Conservation (phyloP, 2,888 invertebrate genomes). For the Lordiphosa andalusiaca region DNA sequence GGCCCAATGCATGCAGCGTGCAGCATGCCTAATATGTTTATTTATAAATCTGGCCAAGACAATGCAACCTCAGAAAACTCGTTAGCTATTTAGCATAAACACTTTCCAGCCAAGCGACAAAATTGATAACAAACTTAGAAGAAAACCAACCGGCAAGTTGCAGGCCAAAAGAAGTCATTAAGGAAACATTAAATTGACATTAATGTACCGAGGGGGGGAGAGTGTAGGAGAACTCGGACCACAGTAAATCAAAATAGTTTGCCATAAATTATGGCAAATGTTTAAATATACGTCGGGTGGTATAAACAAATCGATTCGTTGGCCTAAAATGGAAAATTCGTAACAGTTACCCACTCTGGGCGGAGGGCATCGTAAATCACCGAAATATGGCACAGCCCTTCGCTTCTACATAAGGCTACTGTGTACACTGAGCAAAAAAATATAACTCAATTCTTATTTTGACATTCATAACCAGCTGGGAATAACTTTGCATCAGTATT, state of each 20-base stretch:
- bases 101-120: conserved; percentile 67
- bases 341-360: conserved; percentile 70
- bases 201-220: conserved; percentile 53
- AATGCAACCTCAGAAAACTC: conserved; percentile 59
- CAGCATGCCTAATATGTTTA: conserved; percentile 9
- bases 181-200: conserved; percentile 79
- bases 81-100: conserved; percentile 75
- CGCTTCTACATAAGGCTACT: not conserved
- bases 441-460: too few relatives aligned
- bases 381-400: conserved; percentile 17
- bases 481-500: too few relatives aligned
- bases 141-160: conserved; percentile 48
- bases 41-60: conserved; percentile 14
- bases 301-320: conserved; percentile 15
- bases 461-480: not conserved
- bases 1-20: conserved; percentile 8
- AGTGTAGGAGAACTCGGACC: conserved; percentile 27
- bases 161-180: conserved; percentile 72
- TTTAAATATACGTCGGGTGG: not conserved
- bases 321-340: conserved; percentile 24
- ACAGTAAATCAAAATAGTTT: conserved; percentile 58
- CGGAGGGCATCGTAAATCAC: conserved; percentile 58
- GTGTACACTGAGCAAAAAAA: conserved; percentile 1
- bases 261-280: conserved; percentile 49
- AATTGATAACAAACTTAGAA: conserved; percentile 67